Base-by-base conservation (phyloP, 2,888 invertebrate species). In the Dioctria rufipes region DNA sequence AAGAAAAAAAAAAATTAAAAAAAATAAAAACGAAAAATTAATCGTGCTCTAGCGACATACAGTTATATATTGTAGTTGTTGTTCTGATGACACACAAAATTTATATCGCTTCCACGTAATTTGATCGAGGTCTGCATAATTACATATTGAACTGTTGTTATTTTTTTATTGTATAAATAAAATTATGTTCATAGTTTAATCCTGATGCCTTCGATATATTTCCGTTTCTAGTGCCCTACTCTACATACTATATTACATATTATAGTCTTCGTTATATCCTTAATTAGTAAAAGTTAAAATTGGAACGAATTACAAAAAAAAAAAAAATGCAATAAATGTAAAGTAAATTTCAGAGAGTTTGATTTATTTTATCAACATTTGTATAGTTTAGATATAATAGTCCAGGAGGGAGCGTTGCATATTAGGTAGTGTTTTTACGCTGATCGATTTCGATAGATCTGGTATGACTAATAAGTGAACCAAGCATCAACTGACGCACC, bases 271-370 rank as follows among this genome's bases (percentile, higher is more conserved):
- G 73, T 73, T 73, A 73, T 73, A 61, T 6, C 40, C 73, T 73
- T 60, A 73, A 73, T 73, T 73, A 73, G 73, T 58, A 60, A 73
- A 73, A 58, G 73, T 73, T 73, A 73, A 73, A 73, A 58, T 73
- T 54, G 73, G 40, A 71, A 71, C 49, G 43, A 73, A 58, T 42
- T 40, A 73, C 25, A 25, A 25, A 25, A 25, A 25, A 25, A 25
- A n/a, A 73, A 73, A 6, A 54, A n/a, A 73, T 73, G 73, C 73
- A 73, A 73, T 73, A 73, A 73, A 73, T 73, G 73, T 73, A 73
- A 58, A 73, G 58, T 25, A 67, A 67, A 67, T 67, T 49, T 67
- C 37, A 67, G 9, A 67, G 37, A 25, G 11, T 8, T 4, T 8
- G 46, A 43, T 67, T 67, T 49, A 67, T 37, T 67, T n/a, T 25